phyloP scores from a whole-genome alignment of 2,888 invertebrate species.

The Mesochorus sp. region DNA sequence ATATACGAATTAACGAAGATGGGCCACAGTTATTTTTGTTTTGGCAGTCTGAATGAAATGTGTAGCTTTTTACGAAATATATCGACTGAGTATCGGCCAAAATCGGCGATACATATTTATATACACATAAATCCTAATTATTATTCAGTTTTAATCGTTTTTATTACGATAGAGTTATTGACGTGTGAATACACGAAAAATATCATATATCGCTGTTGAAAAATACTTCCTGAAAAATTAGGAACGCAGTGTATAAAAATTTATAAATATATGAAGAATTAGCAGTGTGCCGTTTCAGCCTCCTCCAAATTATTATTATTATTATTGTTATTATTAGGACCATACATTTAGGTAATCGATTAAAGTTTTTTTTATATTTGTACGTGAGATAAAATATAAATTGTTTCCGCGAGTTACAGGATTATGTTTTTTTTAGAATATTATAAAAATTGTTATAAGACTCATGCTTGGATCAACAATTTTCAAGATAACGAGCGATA shows the following conservation, averaged over 20 bases:
- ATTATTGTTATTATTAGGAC: too few species aligned
- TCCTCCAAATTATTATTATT: too few species aligned
- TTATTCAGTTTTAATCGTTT: slow-evolving; percentile 38
- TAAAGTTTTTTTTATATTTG: too few species aligned
- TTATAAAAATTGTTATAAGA: too few species aligned
- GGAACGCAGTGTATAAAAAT: slow-evolving; percentile 21
- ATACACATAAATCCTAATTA: slow-evolving; percentile 10
- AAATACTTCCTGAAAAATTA: slow-evolving; percentile 11
- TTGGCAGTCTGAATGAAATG: slow-evolving; percentile 19
- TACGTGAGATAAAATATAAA: too few species aligned
- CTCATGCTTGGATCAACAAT: too few species aligned
- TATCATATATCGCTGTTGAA: slow-evolving; percentile 53
- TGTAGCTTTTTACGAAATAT: slow-evolving; percentile 54
- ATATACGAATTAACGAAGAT: slow-evolving; percentile 29
- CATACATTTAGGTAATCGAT: too few species aligned
- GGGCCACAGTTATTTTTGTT: slow-evolving; percentile 48
- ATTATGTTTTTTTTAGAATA: too few species aligned
- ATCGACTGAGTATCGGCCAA: slow-evolving; percentile 54
- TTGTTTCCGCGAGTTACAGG: too few species aligned
- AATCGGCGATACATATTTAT: slow-evolving; percentile 38
- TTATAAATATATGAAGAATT: slow-evolving; percentile 8
- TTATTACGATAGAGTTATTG: slow-evolving; percentile 6
- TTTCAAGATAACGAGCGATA: too few species aligned
- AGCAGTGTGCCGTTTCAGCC: too few species aligned
- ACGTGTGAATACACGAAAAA: slow-evolving; percentile 10